These are phyloP conservation scores for Drosophila auraria DNA, from an alignment of 1,140 invertebrate genomes.

Conservation along the genomic window DNA sequence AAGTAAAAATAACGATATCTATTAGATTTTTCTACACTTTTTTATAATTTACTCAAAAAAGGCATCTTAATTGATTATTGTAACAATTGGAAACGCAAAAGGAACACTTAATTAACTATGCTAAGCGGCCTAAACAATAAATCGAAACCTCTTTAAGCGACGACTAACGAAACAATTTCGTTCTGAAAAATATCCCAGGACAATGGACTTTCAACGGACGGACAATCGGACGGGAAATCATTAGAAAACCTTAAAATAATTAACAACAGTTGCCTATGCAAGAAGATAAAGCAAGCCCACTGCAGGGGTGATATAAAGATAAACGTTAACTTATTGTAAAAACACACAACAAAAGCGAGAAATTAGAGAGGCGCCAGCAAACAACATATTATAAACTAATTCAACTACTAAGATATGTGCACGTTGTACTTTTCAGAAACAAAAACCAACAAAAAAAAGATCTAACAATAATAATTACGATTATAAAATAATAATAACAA, in stretches of 20 bases:
- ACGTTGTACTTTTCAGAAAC: constrained; percentile 79
- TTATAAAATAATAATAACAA: constrained; percentile 46
- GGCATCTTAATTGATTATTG: constrained; percentile 65
- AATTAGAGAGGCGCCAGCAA: constrained; percentile 40
- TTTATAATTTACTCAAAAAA: constrained; percentile 80
- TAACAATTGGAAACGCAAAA: constrained; percentile 68
- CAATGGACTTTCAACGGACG: constrained; percentile 8
- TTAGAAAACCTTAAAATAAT: constrained; percentile 63
- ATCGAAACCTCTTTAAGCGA: constrained; percentile 44
- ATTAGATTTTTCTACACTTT: constrained; percentile 84
- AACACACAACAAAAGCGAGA: constrained; percentile 38
- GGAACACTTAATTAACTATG: constrained; percentile 57
- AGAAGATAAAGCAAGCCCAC: constrained; percentile 43
- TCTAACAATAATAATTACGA: constrained; percentile 42
- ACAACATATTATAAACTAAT: constrained; percentile 58
- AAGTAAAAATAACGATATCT: constrained; percentile 64
- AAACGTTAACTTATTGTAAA: constrained; percentile 82
- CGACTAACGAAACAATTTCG: constrained; percentile 59
- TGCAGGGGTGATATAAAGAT: constrained; percentile 45
- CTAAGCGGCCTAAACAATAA: constrained; percentile 69
- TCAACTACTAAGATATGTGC: constrained; percentile 73
- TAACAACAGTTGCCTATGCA: constrained; percentile 76
- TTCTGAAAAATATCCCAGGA: constrained; percentile 32
- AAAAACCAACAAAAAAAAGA: constrained; percentile 55
- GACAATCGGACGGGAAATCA: constrained; percentile 27